Evolutionary conservation across 2,888 invertebrate genomes (phyloP).

Genomic region (Epistrophe eligans): DNA sequence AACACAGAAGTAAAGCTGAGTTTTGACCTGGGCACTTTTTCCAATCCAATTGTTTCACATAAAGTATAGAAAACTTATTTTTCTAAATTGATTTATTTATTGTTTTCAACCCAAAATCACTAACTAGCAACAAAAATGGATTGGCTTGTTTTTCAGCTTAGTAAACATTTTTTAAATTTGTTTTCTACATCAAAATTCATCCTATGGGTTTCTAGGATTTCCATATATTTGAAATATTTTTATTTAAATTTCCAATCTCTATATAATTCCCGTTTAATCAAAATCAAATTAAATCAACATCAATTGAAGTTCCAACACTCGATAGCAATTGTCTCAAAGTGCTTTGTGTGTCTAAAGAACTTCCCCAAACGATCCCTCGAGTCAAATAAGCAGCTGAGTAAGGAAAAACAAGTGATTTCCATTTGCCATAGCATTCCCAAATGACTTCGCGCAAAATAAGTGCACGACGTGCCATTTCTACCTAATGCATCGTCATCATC

Average conservation of each 20-base stretch:
- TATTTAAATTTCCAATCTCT: not conserved
- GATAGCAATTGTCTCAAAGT: constrained; percentile 34
- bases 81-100: too few relatives aligned
- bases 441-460: constrained; percentile 72
- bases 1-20: too few relatives aligned
- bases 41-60: too few relatives aligned
- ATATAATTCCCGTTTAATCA: constrained; percentile 24
- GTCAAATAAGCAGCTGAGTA: constrained; percentile 12
- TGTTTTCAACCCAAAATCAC: too few relatives aligned
- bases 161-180: not conserved
- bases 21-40: too few relatives aligned
- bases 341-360: constrained; percentile 34
- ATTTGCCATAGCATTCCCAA: constrained; percentile 64
- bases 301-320: constrained; percentile 40
- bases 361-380: constrained; percentile 27
- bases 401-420: constrained; percentile 57
- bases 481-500: constrained; percentile 75
- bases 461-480: constrained; percentile 69
- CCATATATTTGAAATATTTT: not conserved
- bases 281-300: constrained; percentile 27
- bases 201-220: not conserved
- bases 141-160: not conserved
- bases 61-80: too few relatives aligned
- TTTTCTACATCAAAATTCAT: too few relatives aligned
- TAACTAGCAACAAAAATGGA: too few relatives aligned